Percentiles rank a stretch among this genome's conserved stretches.
Evolutionary conservation across 2,113 vertebrate species (phyloP).

Genomic region (Vidua macroura): DNA sequence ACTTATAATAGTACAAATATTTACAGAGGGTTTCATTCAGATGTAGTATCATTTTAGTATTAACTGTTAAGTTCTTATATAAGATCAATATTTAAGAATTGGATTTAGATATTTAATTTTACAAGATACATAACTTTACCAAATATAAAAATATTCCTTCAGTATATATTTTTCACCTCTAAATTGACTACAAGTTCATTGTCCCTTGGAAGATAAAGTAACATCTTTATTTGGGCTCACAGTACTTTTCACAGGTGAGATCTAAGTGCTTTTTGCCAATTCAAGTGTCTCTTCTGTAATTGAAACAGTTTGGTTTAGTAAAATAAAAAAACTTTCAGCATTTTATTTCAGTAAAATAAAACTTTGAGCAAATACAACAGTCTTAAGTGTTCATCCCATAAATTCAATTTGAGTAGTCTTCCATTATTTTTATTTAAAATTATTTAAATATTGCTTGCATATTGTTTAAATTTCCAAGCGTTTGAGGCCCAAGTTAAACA

Average conservation of each 20-base stretch:
- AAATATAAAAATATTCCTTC: not conserved
- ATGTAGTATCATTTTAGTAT: not conserved
- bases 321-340: not conserved
- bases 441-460: not conserved
- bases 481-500: not conserved
- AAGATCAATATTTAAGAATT: conserved; percentile 42
- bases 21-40: not conserved
- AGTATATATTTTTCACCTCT: not conserved
- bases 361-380: not conserved
- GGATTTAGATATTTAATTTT: conserved; percentile 35
- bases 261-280: not conserved
- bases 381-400: not conserved
- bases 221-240: not conserved
- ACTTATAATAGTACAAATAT: not conserved
- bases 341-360: not conserved
- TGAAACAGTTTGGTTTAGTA: not conserved
- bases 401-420: not conserved
- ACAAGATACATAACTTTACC: not conserved
- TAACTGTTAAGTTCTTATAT: not conserved
- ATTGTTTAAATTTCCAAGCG: not conserved
- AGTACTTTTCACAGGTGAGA: not conserved
- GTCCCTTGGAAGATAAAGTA: not conserved
- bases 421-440: not conserved
- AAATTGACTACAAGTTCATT: not conserved
- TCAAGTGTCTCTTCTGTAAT: not conserved